Conservation (phyloP, 1,140 invertebrate species). For the Anoplolepis gracilipes region DNA sequence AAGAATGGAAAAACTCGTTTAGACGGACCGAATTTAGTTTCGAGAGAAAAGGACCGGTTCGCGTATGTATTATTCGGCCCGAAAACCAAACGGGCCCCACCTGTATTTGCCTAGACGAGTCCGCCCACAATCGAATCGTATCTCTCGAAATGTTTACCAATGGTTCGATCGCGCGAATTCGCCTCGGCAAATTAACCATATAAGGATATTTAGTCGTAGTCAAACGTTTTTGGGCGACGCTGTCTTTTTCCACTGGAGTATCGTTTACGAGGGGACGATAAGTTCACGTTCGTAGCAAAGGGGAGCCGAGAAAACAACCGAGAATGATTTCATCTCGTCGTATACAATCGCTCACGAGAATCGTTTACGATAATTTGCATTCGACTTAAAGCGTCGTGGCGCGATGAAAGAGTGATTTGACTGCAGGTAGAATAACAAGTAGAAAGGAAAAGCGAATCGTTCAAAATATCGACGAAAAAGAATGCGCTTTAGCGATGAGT, state of each 20-base stretch:
- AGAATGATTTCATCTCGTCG: slow-evolving; percentile 49
- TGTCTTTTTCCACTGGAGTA: not conserved
- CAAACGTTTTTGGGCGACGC: not conserved
- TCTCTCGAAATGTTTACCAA: not conserved
- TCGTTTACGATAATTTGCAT: slow-evolving; percentile 44
- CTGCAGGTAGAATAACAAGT: slow-evolving; percentile 5
- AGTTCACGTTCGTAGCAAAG: slow-evolving; percentile 23
- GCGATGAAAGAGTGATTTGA: slow-evolving; percentile 26
- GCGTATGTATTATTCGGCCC: not conserved
- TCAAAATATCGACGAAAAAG: not conserved
- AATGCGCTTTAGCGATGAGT: slow-evolving; percentile 26
- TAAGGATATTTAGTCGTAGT: slow-evolving; percentile 25
- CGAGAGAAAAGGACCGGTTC: slow-evolving; percentile 36
- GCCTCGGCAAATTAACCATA: not conserved
- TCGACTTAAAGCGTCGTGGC: slow-evolving; percentile 14
- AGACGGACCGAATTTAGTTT: slow-evolving; percentile 17
- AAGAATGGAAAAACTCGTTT: slow-evolving; percentile 38
- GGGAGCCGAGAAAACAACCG: slow-evolving; percentile 29
- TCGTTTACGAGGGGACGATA: slow-evolving; percentile 24
- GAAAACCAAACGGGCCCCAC: not conserved
- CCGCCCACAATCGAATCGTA: slow-evolving; percentile 45
- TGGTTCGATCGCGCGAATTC: slow-evolving; percentile 7
- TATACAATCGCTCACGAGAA: slow-evolving; percentile 18
- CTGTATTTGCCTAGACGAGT: slow-evolving; percentile 34
- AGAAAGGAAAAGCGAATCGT: slow-evolving; percentile 24